Percentiles rank a stretch among this genome's conserved stretches.
Conservation (phyloP, 2,888 invertebrate species). For the Cosmopolites sordidus region DNA sequence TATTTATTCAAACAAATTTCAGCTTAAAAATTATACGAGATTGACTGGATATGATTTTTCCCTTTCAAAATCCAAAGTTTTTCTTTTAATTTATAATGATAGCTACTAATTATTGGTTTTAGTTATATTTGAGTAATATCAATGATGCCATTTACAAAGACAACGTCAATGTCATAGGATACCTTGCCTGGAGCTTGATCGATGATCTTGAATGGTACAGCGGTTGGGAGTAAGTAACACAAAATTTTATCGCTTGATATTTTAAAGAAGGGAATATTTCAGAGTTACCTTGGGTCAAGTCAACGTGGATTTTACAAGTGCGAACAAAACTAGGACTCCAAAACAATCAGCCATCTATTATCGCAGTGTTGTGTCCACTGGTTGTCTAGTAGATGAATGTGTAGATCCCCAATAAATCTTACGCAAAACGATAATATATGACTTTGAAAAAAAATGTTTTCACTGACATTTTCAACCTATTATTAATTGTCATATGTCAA, state of each 20-base stretch:
- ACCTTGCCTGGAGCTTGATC: constrained; percentile 31
- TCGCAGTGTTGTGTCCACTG: constrained; percentile 5
- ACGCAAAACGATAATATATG: no score
- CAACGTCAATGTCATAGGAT: constrained; percentile 29
- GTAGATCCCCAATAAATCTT: neutral
- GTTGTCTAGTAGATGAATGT: constrained; percentile 11
- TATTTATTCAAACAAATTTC: no score
- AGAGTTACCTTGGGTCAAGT: constrained; percentile 37
- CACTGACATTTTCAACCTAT: no score
- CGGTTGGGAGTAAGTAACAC: constrained; percentile 28
- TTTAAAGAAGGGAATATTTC: constrained; percentile 29
- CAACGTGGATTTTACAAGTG: constrained; percentile 13
- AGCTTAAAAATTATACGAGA: no score
- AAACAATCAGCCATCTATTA: constrained; percentile 13
- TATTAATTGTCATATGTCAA: no score
- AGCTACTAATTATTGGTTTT: no score
- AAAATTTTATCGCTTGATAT: neutral
- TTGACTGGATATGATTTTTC: no score
- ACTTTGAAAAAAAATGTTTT: no score
- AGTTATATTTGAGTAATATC: constrained; percentile 22
- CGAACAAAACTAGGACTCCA: constrained; percentile 12
- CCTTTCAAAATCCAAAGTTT: no score
- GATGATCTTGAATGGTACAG: constrained; percentile 32
- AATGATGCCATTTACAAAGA: constrained; percentile 27
- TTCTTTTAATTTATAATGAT: no score